phyloP scores from a whole-genome alignment of 2,888 invertebrate genomes.

The Prosapia bicincta region DNA sequence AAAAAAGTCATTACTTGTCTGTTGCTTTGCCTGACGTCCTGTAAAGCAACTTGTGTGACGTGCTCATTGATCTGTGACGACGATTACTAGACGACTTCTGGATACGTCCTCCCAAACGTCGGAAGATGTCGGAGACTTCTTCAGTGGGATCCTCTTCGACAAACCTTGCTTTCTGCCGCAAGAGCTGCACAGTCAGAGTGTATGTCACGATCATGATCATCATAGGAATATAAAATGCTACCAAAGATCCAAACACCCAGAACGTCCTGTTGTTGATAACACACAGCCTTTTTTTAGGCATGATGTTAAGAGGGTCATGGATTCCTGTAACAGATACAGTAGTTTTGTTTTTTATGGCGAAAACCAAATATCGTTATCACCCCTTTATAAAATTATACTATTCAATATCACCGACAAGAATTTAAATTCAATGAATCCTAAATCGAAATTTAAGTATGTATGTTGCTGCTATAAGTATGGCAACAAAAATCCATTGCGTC shows the following conservation, averaged over 20 bases:
- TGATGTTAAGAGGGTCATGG: conserved; percentile 71
- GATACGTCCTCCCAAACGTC: conserved; percentile 49
- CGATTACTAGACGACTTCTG: conserved; percentile 36
- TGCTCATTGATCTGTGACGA: conserved; percentile 30
- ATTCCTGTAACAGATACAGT: conserved; percentile 53
- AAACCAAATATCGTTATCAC: no score
- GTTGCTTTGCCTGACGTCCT: conserved; percentile 32
- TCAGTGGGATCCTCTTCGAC: conserved; percentile 63
- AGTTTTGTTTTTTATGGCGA: no score
- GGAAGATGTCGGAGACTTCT: conserved; percentile 45
- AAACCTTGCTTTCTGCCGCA: conserved; percentile 74
- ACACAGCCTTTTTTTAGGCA: conserved; percentile 72
- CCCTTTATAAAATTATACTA: no score
- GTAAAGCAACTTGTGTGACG: conserved; percentile 32
- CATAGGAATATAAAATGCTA: conserved; percentile 95
- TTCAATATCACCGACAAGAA: no score
- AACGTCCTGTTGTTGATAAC: conserved; percentile 82
- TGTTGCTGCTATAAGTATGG: no score
- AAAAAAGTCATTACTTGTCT: conserved; percentile 30
- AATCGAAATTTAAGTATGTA: no score
- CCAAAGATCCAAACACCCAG: conserved; percentile 87
- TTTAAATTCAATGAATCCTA: no score
- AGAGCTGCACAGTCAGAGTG: conserved; percentile 80
- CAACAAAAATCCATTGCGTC: no score
- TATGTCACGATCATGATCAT: conserved; percentile 92